A percentile compares a stretch with the other conserved stretches of the same genome.
These are phyloP conservation scores for Calyptomena viridis DNA, from an alignment of 2,113 vertebrate species.

Conservation along the genomic window DNA sequence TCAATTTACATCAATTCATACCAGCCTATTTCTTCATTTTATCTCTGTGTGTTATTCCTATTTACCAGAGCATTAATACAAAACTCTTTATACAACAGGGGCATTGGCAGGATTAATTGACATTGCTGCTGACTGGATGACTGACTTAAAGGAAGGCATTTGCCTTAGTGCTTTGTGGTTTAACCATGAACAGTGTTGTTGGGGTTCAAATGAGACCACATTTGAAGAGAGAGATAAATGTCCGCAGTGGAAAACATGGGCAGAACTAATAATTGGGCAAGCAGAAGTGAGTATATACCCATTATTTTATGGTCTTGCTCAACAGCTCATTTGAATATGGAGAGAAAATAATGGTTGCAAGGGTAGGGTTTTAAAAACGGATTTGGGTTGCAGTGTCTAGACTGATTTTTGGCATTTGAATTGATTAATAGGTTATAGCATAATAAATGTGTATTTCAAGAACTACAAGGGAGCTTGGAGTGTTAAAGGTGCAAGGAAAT, in stretches of 20 bases:
- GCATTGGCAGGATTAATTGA: slow-evolving; percentile 97
- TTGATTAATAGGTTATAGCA: neutral
- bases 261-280: slow-evolving; percentile 95
- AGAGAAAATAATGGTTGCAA: neutral
- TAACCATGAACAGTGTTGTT: slow-evolving; percentile 98
- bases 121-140: slow-evolving; percentile 98
- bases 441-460: neutral
- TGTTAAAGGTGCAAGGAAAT: neutral
- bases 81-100: slow-evolving; percentile 72
- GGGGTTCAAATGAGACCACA: slow-evolving; percentile 94
- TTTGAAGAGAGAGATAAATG: slow-evolving; percentile 98
- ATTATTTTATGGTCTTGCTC: neutral
- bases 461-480: neutral
- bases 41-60: neutral
- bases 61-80: neutral
- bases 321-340: neutral
- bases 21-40: neutral
- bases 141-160: slow-evolving; percentile 96
- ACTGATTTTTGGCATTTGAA: neutral
- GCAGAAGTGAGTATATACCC: slow-evolving; percentile 85
- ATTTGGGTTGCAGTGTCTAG: neutral
- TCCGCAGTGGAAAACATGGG: slow-evolving; percentile 98
- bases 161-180: slow-evolving; percentile 97
- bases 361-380: neutral
- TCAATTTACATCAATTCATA: neutral